phyloP scores from a whole-genome alignment of 1,140 invertebrate genomes.

The Drosophila leontia region DNA sequence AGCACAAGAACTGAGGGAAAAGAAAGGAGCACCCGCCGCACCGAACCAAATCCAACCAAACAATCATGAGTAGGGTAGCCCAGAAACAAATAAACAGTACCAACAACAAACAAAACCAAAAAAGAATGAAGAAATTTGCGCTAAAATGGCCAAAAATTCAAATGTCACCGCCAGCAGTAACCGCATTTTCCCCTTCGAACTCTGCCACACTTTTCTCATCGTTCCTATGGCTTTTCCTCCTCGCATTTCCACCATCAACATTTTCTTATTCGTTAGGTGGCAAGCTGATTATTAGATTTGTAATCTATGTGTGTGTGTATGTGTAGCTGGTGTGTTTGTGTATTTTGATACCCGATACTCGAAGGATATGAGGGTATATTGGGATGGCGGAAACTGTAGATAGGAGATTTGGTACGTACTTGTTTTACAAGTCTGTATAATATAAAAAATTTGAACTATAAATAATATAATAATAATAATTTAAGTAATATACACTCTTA shows the following conservation, averaged over 20 bases:
- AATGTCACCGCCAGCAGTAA: conserved; percentile 60
- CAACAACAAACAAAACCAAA: not conserved
- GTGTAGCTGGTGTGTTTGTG: conserved; percentile 3
- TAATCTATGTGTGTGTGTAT: conserved; percentile 19
- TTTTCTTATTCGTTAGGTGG: conserved; percentile 44
- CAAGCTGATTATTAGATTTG: conserved; percentile 70
- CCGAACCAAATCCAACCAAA: conserved; percentile 21
- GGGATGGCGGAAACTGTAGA: not conserved
- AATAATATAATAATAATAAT: no score
- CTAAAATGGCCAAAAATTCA: conserved; percentile 61
- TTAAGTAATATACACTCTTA: no score
- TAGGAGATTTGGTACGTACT: not conserved
- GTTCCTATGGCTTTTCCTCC: conserved; percentile 4
- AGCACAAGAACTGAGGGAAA: conserved; percentile 29
- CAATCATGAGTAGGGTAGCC: conserved; percentile 47
- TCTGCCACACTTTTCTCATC: not conserved
- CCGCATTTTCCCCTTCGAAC: conserved; percentile 22
- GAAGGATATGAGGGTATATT: not conserved
- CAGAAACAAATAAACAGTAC: conserved; percentile 18
- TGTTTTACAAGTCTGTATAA: no score
- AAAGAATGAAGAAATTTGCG: conserved; percentile 52
- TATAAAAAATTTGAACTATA: no score
- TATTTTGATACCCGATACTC: not conserved
- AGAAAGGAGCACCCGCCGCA: conserved; percentile 16
- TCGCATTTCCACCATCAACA: conserved; percentile 29